These are phyloP conservation scores for Proisotoma minuta DNA, from an alignment of 2,888 invertebrate species.

Conservation along the genomic window DNA sequence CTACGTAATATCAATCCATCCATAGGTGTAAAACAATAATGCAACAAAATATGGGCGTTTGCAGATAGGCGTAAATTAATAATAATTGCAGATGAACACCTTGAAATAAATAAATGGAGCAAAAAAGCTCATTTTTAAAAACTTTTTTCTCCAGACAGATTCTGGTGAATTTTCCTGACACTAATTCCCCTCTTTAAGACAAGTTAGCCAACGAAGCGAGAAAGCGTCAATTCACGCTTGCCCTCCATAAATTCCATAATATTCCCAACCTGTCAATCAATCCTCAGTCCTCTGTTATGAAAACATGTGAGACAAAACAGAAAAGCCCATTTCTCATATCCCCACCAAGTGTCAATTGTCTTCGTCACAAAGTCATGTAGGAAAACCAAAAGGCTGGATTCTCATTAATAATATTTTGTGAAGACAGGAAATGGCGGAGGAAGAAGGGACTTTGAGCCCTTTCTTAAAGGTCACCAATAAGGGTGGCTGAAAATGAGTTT, in stretches of 20 bases:
- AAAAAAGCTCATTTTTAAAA: not conserved
- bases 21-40: no score
- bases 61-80: no score
- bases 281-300: not conserved
- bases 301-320: no score
- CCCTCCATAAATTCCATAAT: not conserved
- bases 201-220: slow-evolving; percentile 3
- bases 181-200: not conserved
- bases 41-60: no score
- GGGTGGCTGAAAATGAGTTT: slow-evolving; percentile 45
- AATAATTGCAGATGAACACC: no score
- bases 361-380: not conserved
- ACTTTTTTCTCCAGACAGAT: not conserved
- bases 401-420: not conserved
- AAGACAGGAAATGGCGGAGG: slow-evolving; percentile 24
- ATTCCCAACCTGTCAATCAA: not conserved
- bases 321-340: no score
- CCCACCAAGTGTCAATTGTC: no score
- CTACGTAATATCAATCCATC: no score
- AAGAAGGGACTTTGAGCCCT: not conserved
- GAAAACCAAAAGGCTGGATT: slow-evolving; percentile 1
- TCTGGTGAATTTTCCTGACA: not conserved
- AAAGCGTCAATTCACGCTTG: not conserved
- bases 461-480: slow-evolving; percentile 18
- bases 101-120: no score